Evolutionary conservation across 2,113 vertebrate genomes (phyloP), one percentile per base, ranked within the genome.

Genomic region (Melospiza georgiana): DNA sequence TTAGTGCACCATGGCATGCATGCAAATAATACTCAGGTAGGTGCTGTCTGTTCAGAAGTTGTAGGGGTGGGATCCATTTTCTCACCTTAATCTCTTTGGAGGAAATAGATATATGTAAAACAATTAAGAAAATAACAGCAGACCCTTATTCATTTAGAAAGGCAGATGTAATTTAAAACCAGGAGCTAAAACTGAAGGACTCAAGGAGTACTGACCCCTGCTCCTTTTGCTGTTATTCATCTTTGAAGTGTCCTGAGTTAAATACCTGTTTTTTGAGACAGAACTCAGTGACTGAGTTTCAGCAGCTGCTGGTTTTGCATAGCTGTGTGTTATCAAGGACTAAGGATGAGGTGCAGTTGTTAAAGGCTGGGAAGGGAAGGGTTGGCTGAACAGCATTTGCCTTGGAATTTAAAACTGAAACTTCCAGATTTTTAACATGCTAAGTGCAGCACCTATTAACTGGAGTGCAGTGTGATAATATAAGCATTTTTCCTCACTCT

Each of bases 361-460:
- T 88, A 67, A 90, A 69, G 72, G 14, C 85, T 86, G 33, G 39
- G 52, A 88, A 18, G 35, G 31, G 44, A 91, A 83, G 20, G 20
- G 10, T 25, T 88, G 58, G 12, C 52, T 94, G 63, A 88, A 59
- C 35, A 62, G 30, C 41, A 28, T 71, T 93, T 88, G 24, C 83
- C 65, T 75, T 91, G 93, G n/a, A 76, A 74, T 83, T 85, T 91
- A 86, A 93, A 84, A 81, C 30, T 24, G 67, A 82, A 88, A n/a
- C 72, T 75, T 80, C 21, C 27, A 94, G 89, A 90, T 93, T 95
- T 90, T 73, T 73, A 48, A 63, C 30, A 43, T 23, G 67, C 35
- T 67, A 85, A 91, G 62, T 37, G 28, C 35, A 69, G 58, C 35
- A 49, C 65, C 77, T 91, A 57, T 87, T 83, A 94, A 66, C 75